Conservation (phyloP, 2,113 vertebrate genomes). For the Nycticebus coucang region DNA sequence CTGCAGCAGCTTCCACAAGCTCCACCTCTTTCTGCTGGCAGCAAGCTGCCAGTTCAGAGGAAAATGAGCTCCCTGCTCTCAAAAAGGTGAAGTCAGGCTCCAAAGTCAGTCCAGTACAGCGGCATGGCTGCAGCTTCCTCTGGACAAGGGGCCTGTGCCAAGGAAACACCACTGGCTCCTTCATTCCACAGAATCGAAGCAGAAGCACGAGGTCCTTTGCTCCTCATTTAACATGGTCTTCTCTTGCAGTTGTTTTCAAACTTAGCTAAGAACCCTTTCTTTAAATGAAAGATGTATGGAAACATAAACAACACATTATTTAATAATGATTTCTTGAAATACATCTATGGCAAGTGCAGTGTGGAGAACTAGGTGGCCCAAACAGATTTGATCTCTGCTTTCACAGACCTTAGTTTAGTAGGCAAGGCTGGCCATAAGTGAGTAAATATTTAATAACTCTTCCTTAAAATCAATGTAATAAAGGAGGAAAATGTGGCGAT, state of each 20-base stretch:
- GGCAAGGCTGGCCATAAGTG: background rate
- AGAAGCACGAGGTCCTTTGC: background rate
- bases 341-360: background rate
- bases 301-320: background rate
- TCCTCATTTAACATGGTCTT: background rate
- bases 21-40: conserved; percentile 56
- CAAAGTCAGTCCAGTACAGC: background rate
- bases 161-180: rapidly evolving
- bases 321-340: conserved; percentile 19
- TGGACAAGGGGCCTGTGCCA: rapidly evolving
- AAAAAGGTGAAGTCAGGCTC: conserved; percentile 45
- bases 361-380: background rate
- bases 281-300: background rate
- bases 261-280: background rate
- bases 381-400: background rate
- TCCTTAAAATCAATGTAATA: background rate
- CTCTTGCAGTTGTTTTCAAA: background rate
- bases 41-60: conserved; percentile 58
- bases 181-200: rapidly evolving
- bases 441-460: background rate
- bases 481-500: background rate
- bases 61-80: conserved; percentile 60
- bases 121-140: background rate
- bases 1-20: conserved; percentile 43
- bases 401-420: background rate